Percentiles rank a stretch among this genome's conserved stretches.
Conservation (phyloP, 2,113 vertebrate genomes). For the Guaruba guarouba region DNA sequence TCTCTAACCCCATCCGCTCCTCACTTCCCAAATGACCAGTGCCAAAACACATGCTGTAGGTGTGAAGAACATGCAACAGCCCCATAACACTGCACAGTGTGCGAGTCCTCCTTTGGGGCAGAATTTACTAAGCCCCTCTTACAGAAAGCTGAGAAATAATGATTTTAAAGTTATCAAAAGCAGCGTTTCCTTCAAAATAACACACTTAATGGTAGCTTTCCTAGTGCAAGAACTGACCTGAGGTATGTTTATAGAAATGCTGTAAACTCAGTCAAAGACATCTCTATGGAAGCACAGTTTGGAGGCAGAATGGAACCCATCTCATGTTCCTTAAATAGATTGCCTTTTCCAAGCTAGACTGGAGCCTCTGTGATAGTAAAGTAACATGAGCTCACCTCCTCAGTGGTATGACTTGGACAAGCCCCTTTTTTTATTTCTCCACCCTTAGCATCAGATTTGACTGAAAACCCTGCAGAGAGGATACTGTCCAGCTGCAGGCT, state of each 20-base stretch:
- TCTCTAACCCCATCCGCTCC: neutral
- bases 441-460: neutral
- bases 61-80: conserved; percentile 1
- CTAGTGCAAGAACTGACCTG: neutral
- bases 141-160: neutral
- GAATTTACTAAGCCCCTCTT: neutral
- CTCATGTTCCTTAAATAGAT: neutral
- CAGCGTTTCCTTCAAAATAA: neutral
- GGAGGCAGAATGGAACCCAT: neutral
- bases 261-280: neutral
- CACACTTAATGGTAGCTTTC: neutral
- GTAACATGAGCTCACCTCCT: fast-evolving
- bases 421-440: neutral
- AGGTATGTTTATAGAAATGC: neutral
- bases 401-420: neutral
- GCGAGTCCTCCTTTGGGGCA: neutral
- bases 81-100: neutral
- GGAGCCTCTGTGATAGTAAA: neutral
- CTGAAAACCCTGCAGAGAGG: neutral
- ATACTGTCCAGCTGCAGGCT: neutral
- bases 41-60: conserved; percentile 7
- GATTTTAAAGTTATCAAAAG: neutral
- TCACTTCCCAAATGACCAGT: neutral
- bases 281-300: neutral
- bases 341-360: neutral